Percentiles rank a stretch among this genome's conserved stretches.
Conservation (phyloP, 2,797 vertebrate genomes). For the Myioborus melanocephalus region DNA sequence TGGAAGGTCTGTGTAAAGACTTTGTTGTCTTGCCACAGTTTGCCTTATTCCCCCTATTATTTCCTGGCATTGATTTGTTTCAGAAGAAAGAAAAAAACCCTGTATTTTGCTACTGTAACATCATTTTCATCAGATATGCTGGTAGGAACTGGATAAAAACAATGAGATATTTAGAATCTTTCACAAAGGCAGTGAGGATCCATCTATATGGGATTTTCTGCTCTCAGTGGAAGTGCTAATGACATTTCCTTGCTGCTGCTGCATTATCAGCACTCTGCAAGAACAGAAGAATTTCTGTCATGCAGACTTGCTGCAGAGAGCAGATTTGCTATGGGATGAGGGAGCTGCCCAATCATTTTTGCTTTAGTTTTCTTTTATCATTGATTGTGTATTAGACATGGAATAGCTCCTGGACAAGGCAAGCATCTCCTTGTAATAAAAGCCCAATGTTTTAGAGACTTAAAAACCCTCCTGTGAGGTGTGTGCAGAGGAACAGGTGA, state of each 20-base stretch:
- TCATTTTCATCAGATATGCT: background rate
- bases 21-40: background rate
- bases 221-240: constrained; percentile 4
- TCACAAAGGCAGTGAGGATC: background rate
- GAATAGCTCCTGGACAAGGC: background rate
- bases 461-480: background rate
- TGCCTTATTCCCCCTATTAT: background rate
- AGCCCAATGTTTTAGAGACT: background rate
- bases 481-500: background rate
- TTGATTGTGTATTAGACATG: background rate
- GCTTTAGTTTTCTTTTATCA: background rate
- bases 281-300: background rate
- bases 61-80: background rate
- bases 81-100: background rate
- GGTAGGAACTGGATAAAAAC: background rate
- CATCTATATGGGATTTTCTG: background rate
- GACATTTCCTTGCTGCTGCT: background rate
- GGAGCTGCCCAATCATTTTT: background rate
- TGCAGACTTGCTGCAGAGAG: background rate
- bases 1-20: background rate
- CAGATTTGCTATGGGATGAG: background rate
- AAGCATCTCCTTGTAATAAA: background rate
- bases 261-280: background rate
- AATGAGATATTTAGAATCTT: background rate
- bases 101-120: background rate